phyloP scores from a whole-genome alignment of 2,113 vertebrate genomes.

The Pipa parva region DNA sequence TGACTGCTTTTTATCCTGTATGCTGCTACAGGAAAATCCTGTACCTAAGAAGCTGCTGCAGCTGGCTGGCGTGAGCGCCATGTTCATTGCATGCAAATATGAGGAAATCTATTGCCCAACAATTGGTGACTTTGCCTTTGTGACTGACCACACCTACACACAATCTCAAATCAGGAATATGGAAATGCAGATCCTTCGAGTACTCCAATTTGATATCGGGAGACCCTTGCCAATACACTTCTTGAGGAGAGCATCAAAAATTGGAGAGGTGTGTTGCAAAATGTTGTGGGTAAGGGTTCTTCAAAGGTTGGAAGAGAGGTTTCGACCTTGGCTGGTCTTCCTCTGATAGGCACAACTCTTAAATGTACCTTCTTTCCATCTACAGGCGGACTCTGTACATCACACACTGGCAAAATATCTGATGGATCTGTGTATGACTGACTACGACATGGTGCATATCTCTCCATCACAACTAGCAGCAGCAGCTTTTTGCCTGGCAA shows the following conservation, averaged over 20 bases:
- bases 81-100: conserved; percentile 86
- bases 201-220: conserved; percentile 69
- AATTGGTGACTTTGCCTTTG: conserved; percentile 67
- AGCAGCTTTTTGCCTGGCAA: conserved; percentile 71
- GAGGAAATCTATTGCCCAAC: conserved; percentile 72
- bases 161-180: conserved; percentile 72
- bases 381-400: conserved; percentile 70
- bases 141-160: conserved; percentile 69
- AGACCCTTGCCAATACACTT: conserved; percentile 73
- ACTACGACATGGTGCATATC: conserved; percentile 80
- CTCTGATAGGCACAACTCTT: no score
- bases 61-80: conserved; percentile 76
- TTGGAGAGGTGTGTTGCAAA: conserved; percentile 66
- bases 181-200: conserved; percentile 72
- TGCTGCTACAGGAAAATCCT: conserved; percentile 60
- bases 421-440: conserved; percentile 76
- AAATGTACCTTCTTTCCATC: no score
- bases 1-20: neutral
- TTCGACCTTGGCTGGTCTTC: no score
- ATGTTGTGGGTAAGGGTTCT: neutral
- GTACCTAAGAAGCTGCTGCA: conserved; percentile 73
- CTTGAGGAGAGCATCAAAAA: conserved; percentile 70
- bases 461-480: conserved; percentile 73
- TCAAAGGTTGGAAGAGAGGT: no score
- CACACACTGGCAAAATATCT: conserved; percentile 77